Base-by-base conservation (phyloP, 2,888 invertebrate genomes). In the Calliphora vomitoria region DNA sequence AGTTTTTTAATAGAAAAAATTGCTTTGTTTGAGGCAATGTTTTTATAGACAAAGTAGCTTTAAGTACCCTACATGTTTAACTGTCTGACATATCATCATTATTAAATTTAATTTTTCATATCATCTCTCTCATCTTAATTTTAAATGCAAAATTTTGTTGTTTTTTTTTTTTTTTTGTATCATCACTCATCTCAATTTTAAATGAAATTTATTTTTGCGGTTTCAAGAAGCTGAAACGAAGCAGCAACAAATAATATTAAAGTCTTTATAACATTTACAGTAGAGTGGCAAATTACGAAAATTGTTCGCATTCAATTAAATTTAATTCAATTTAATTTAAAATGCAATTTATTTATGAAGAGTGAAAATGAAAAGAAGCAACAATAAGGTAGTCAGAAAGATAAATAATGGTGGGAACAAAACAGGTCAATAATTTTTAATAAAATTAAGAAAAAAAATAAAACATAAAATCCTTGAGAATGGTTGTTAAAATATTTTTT, bases 311-410 rank as follows among this genome's bases (percentile, higher is more conserved):
- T 81, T 87, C 81, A 84, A 87, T 84, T 87, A 72, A 72, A 76
- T 53, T 80, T 80, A 72, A 87, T 87, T 83, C 72, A 81, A 87
- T 71, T 87, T 81, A 83, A 83, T 82, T 71, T 75, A 80, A 78
- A 84, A 66, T 81, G 47, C 64, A 83, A 76, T 86, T 82, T 64
- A 71, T 71, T 75, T 55, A 58, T 66, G 35, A 62, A 64, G 15
- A 66, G 13, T n/a, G 58, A 41, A 38, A 60, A 47, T 35, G 31
- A 69, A n/a, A 25, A 64, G n/a, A n/a, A 35, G 25, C 13, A 58
- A 13, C 31, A 58, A 55, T 64, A 8, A n/a, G 3, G 8, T n/a
- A 15, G 38, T 38, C n/a, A n/a, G 38, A 38, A 8, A 35, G 6
- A 55, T 15, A 55, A 74, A 74, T 38, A 71, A 71, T 62, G 60